Evolutionary conservation across 2,113 vertebrate species (phyloP).

Genomic region (Varanus salvator): DNA sequence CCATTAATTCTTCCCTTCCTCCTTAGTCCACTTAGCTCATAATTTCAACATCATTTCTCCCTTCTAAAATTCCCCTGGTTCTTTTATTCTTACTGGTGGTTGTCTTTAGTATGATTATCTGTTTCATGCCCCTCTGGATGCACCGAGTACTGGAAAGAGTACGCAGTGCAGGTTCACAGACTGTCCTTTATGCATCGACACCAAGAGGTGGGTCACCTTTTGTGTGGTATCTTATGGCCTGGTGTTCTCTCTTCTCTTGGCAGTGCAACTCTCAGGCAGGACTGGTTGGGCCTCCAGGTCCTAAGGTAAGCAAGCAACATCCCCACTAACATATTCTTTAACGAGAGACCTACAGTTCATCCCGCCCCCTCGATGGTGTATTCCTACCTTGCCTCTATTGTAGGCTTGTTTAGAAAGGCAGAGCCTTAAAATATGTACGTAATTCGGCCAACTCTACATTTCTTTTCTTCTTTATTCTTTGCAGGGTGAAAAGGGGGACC

Average conservation of each 20-base stretch:
- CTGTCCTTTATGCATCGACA: not conserved
- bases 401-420: not conserved
- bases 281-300: not conserved
- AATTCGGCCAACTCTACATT: not conserved
- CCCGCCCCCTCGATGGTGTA: not conserved
- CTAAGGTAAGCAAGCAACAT: conserved; percentile 56
- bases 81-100: not conserved
- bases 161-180: not conserved
- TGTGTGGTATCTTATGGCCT: not conserved
- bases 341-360: not conserved
- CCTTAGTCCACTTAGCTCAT: not conserved
- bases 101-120: not conserved
- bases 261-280: conserved; percentile 42
- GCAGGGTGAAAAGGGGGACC: conserved; percentile 73
- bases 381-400: not conserved
- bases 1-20: not conserved
- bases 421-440: not conserved
- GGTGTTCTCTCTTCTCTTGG: not conserved
- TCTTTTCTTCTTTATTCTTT: not conserved
- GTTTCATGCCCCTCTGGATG: not conserved
- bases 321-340: not conserved
- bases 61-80: not conserved
- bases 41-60: not conserved
- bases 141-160: not conserved
- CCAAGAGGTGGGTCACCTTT: not conserved